Conservation (phyloP, 2,888 invertebrate genomes). For the Epinotia nisella region DNA sequence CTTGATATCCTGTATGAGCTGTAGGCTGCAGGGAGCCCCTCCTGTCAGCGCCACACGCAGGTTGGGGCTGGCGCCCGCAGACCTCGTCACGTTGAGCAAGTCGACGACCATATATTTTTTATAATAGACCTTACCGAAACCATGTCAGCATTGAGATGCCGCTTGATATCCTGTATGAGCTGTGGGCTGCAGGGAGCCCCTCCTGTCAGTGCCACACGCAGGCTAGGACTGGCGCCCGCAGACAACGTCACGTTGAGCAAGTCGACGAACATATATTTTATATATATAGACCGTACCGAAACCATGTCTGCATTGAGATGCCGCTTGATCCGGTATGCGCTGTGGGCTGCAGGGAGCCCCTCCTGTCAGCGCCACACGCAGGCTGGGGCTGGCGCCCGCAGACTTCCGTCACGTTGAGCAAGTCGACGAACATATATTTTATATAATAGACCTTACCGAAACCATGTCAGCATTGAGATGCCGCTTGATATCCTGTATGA, state of each 20-base stretch:
- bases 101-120: conserved; percentile 97
- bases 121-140: too few relatives aligned
- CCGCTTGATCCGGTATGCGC: conserved; percentile 83
- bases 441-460: conserved; percentile 75
- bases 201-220: conserved; percentile 86
- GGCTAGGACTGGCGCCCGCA: conserved; percentile 69
- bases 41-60: conserved; percentile 86
- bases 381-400: conserved; percentile 69
- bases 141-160: conserved; percentile 77
- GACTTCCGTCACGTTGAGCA: conserved; percentile 78
- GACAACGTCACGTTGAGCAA: conserved; percentile 79
- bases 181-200: conserved; percentile 91
- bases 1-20: conserved; percentile 84
- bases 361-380: conserved; percentile 86
- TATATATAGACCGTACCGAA: conserved; percentile 75
- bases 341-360: conserved; percentile 91
- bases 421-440: conserved; percentile 95
- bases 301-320: conserved; percentile 79
- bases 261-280: conserved; percentile 95
- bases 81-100: conserved; percentile 79
- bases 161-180: conserved; percentile 83
- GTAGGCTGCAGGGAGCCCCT: conserved; percentile 91
- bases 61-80: conserved; percentile 71
- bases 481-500: conserved; percentile 84
- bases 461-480: conserved; percentile 79